Conservation (phyloP, 1,140 invertebrate genomes). For the Pogonomyrmex barbatus region DNA sequence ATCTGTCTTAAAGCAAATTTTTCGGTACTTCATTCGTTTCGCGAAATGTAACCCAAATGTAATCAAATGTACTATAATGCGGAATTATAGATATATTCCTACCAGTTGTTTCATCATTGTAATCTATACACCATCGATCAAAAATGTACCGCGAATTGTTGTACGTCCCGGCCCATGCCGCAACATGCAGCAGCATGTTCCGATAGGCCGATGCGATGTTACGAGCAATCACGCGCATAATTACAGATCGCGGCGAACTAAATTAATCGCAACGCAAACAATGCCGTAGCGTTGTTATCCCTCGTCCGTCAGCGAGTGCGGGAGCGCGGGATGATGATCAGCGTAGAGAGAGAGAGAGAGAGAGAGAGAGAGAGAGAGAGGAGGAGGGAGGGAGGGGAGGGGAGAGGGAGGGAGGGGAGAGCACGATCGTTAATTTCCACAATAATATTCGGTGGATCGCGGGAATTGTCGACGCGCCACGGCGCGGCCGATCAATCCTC, state of each 20-base stretch:
- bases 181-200: constrained; percentile 46
- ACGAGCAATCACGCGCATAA: constrained; percentile 62
- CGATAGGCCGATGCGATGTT: constrained; percentile 56
- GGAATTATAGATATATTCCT: not conserved
- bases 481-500: constrained; percentile 51
- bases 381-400: not conserved
- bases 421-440: constrained; percentile 48
- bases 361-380: not conserved
- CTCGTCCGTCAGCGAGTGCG: constrained; percentile 35
- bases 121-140: constrained; percentile 16
- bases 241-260: constrained; percentile 60
- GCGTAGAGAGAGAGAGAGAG: not conserved
- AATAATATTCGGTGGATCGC: constrained; percentile 55
- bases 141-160: constrained; percentile 49
- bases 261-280: constrained; percentile 65
- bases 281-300: constrained; percentile 59
- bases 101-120: constrained; percentile 13
- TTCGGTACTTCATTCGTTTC: not conserved
- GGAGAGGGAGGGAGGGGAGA: not conserved
- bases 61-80: not conserved
- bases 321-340: constrained; percentile 43
- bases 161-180: constrained; percentile 1
- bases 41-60: not conserved
- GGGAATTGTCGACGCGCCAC: constrained; percentile 52
- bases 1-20: not conserved